Evolutionary conservation across 2,888 invertebrate genomes (phyloP).

Genomic region (Thereva nobilitata): DNA sequence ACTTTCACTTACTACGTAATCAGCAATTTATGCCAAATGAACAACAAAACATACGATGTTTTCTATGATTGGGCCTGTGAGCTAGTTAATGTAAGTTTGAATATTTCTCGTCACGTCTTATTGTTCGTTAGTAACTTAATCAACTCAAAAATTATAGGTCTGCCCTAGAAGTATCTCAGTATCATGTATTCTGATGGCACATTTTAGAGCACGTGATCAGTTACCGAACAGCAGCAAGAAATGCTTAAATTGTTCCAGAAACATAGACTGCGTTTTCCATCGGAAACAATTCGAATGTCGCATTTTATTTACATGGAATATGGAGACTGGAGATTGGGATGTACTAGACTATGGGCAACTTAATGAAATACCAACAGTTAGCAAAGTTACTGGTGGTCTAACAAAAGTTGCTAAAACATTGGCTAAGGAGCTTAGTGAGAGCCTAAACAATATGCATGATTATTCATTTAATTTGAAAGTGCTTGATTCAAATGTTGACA

Average conservation of each 20-base stretch:
- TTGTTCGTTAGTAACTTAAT: no score
- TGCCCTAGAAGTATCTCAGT: constrained; percentile 55
- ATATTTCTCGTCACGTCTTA: background rate
- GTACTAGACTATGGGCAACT: constrained; percentile 57
- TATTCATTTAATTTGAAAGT: constrained; percentile 54
- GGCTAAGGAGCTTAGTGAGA: constrained; percentile 51
- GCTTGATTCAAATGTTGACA: constrained; percentile 55
- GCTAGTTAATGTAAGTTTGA: constrained; percentile 51
- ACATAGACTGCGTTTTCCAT: constrained; percentile 54
- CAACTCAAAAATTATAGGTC: constrained; percentile 45
- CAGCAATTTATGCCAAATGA: constrained; percentile 56
- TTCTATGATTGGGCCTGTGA: constrained; percentile 59
- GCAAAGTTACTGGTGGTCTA: constrained; percentile 45
- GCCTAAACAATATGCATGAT: constrained; percentile 50
- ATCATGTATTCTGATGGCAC: constrained; percentile 55
- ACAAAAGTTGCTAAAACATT: constrained; percentile 52
- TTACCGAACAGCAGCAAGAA: constrained; percentile 46
- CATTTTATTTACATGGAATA: constrained; percentile 58
- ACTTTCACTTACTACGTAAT: constrained; percentile 58
- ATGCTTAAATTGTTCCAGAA: constrained; percentile 54
- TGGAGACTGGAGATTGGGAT: constrained; percentile 56
- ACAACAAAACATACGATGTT: constrained; percentile 57
- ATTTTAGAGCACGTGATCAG: constrained; percentile 57
- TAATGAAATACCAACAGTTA: constrained; percentile 48
- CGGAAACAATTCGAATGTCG: constrained; percentile 56